Base-by-base conservation (phyloP, 2,888 invertebrate species). In the Plemyria rubiginata region DNA sequence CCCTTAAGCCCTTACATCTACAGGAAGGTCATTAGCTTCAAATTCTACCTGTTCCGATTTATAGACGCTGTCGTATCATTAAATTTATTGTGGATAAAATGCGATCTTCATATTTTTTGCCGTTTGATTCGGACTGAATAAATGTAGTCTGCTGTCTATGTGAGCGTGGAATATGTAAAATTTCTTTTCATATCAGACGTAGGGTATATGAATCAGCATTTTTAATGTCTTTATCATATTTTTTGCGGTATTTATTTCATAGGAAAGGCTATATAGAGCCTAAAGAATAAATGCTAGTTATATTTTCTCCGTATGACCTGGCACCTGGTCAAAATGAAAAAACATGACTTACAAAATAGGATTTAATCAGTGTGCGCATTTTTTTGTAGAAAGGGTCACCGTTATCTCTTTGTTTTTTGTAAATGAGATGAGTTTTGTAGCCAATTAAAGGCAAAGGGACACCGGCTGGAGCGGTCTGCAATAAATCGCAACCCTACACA, bases 51-150 rank as follows among this genome's bases (percentile, higher is more conserved):
- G 92, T 92, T 87, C 78, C 86, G 86, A 90, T 91, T 92, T 92
- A 91, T 92, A 90, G 90, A 86, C 79, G 87, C 85, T 87, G 88
- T 92, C 90, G 88, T 90, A 90, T 92, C 90, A 92, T 92, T 92
- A 92, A 90, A 92, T 92, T 92, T 92, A 92, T 92, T 89, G 86
- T 91, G 83, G 88, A 90, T 88, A 90, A 89, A 90, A 90, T 90
- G 90, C 92, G 89, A 90, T 88, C 86, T 84, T 85, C 80, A 80
- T 76, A 81, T 87, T 90, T 91, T 91, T 89, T 87, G 83, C 81
- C 78, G 75, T 79, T 80, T 72, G 79, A 82, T 84, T 82, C 76
- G 76, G 79, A 79, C 79, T 77, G 74, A 75, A 72, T 78, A 79
- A 79, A 74, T 72, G 75, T 76, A 36, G 62, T 48, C 36, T 22